These are phyloP conservation scores for Gopherus evgoodei DNA, from an alignment of 2,113 vertebrate species.

Conservation along the genomic window DNA sequence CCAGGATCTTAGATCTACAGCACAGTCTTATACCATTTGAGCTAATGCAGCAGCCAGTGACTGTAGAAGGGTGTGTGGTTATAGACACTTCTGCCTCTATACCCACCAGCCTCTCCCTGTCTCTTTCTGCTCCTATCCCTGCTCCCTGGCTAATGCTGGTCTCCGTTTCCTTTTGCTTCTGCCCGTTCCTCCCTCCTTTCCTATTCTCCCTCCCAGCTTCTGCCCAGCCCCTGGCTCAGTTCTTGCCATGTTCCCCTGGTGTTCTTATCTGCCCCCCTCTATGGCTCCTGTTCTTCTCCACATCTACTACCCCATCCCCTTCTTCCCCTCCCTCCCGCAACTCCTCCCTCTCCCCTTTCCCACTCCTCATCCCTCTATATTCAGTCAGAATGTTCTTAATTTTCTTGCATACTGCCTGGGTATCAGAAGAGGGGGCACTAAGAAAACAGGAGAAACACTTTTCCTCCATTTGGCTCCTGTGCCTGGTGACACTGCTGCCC, in stretches of 20 bases:
- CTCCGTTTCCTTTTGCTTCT: not conserved
- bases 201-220: not conserved
- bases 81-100: accelerated
- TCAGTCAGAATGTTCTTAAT: not conserved
- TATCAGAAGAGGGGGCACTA: not conserved
- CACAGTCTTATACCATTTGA: not conserved
- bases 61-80: accelerated
- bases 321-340: not conserved
- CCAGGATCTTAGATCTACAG: not conserved
- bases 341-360: not conserved
- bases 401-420: not conserved
- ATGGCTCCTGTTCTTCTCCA: too few species aligned
- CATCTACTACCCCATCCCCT: not conserved
- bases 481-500: not conserved
- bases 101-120: not conserved
- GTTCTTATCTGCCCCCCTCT: too few species aligned
- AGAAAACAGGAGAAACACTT: not conserved
- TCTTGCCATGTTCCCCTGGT: not conserved
- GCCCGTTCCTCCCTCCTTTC: not conserved
- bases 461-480: not conserved
- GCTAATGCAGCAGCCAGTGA: not conserved
- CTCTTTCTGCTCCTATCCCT: accelerated
- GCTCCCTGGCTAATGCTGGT: accelerated
- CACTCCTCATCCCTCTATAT: not conserved
- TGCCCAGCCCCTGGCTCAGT: not conserved